Evolutionary conservation across 2,888 invertebrate species (phyloP), one percentile per base, ranked within the genome.

Genomic region (Drosophila anomalipes): DNA sequence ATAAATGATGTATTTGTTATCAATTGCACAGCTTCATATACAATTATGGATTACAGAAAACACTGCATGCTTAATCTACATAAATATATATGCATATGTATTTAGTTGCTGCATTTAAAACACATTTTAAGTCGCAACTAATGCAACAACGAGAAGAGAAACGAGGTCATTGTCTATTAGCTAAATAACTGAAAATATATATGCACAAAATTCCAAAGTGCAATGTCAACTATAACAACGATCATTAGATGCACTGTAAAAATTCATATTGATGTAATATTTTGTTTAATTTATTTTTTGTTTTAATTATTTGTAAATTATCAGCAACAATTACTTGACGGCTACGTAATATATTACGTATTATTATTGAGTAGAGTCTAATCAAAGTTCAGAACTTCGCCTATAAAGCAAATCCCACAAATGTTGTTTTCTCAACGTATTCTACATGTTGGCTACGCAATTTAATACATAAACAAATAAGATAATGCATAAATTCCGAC

Each of bases 81-180:
- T 56, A 12, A 19, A 37, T 54, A 22, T 9, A 39, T 44, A 51
- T 39, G 39, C 35, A 53, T 47, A 26, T 26, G 47, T 47, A 65
- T 57, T 77, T 58, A 73, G 68, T 74, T 63, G 62, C 57, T 65
- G 57, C 58, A 79, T 77, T 79, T 66, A 70, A 71, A 72, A 69
- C 57, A 81, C 78, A 74, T 78, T 76, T 81, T 44, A 64, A 66
- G 68, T 64, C 63, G 44, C 62, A 64, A 33, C 47, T 56, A 77
- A 68, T 61, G 54, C 52, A 56, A 64, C 49, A 52, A 58, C 57
- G 62, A 64, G 60, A 65, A 65, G 33, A 44, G 62, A 75, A 79
- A 69, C 82, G 80, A 82, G 84, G 84, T 82, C 84, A 82, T 73
- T 83, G 86, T 66, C 86, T 82, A 72, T 77, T 81, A 72, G 74